These are phyloP conservation scores for Centropyge bicolor DNA, from an alignment of 2,797 vertebrate genomes.

Conservation along the genomic window DNA sequence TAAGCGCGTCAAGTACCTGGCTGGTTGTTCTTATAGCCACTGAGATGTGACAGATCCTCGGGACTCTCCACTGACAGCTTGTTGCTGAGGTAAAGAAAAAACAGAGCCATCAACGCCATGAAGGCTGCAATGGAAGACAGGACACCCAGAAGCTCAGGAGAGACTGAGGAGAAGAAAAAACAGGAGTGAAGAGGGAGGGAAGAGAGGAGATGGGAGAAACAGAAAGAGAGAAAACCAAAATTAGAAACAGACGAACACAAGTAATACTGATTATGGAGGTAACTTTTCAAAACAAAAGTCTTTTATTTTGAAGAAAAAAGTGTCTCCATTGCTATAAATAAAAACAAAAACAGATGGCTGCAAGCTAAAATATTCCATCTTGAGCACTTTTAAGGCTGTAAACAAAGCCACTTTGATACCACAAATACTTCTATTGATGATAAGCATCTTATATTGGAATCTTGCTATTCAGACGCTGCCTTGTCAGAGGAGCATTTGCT, in stretches of 20 bases:
- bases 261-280: neutral
- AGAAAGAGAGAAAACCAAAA: constrained; percentile 28
- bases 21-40: constrained; percentile 86
- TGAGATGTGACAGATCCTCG: constrained; percentile 89
- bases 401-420: constrained; percentile 22
- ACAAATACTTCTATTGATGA: constrained; percentile 29
- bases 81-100: constrained; percentile 98
- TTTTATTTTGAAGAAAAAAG: constrained; percentile 7
- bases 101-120: constrained; percentile 93
- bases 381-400: neutral
- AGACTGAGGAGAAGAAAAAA: constrained; percentile 86
- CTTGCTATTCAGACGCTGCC: constrained; percentile 20
- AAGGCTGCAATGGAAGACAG: constrained; percentile 95
- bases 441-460: constrained; percentile 28
- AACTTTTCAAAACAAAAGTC: constrained; percentile 1
- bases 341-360: constrained; percentile 19
- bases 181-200: neutral
- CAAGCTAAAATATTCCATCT: neutral
- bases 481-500: constrained; percentile 22
- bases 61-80: constrained; percentile 94
- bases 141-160: constrained; percentile 96
- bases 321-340: neutral
- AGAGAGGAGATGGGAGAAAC: neutral
- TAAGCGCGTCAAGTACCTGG: constrained; percentile 82
- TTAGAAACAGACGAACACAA: constrained; percentile 42